A percentile compares a stretch with the other conserved stretches of the same genome.
These are phyloP conservation scores for Crocodylus rhombifer DNA, from an alignment of 2,797 vertebrate species.

Conservation along the genomic window DNA sequence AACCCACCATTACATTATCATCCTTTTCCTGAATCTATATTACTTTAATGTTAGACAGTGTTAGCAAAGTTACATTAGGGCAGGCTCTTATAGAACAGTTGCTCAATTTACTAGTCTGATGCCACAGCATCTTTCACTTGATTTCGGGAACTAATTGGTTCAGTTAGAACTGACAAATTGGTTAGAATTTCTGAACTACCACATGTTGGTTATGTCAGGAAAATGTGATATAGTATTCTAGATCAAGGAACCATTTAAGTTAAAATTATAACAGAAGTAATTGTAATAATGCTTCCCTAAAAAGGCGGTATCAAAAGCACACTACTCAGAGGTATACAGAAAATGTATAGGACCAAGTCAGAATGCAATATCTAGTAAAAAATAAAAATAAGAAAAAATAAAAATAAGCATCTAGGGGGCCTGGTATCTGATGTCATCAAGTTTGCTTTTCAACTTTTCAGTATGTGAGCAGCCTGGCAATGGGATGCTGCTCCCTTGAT, in stretches of 20 bases:
- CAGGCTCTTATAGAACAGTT: not conserved
- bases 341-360: not conserved
- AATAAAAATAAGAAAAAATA: not conserved
- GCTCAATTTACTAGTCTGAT: rapidly evolving
- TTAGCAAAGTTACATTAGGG: not conserved
- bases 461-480: no score
- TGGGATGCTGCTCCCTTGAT: no score
- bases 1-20: not conserved
- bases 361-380: not conserved
- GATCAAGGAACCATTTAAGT: not conserved
- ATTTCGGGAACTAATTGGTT: not conserved
- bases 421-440: no score
- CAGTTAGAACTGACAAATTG: not conserved
- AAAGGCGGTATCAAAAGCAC: not conserved
- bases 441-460: no score
- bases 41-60: not conserved
- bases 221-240: not conserved
- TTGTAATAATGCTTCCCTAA: not conserved
- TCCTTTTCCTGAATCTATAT: not conserved
- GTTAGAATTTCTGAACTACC: not conserved
- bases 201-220: not conserved
- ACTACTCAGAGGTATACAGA: not conserved
- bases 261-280: slow-evolving; percentile 5
- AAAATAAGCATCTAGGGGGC: not conserved
- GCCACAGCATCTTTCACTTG: not conserved